Base-by-base conservation (phyloP, 1,140 invertebrate genomes). In the Drosophila truncata region DNA sequence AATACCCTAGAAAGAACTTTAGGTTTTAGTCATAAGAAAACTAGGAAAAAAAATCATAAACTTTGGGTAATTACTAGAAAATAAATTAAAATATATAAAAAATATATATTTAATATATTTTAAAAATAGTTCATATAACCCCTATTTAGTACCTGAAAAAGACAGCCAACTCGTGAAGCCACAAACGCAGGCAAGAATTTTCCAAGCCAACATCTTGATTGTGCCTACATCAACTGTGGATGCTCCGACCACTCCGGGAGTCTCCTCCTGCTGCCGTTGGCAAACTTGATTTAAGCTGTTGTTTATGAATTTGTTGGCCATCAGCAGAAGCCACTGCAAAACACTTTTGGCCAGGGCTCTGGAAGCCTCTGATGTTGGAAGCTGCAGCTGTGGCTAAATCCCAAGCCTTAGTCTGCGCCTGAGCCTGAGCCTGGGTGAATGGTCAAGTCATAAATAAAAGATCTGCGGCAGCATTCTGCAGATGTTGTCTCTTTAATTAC, bases 401-500 rank as follows among this genome's bases (percentile, higher is more conserved):
- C 39, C 8, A 27, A 27, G 31, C 13, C 41, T 18, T n/a, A 29
- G 39, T n/a, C 52, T 50, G 18, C 29, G 33, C 16, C 54, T 13
- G 10, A 27, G n/a, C 9, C 37, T 18, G 10, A 10, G 25, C 18
- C 42, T 73, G 46, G 66, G 73, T 50, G 64, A 85, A 63, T 81
- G 82, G 82, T 86, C 82, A 82, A 87, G 79, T 82, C 83, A 82
- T 86, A 86, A 86, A 86, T 86, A 86, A 86, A 69, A 78, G 72
- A 72, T 60, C 44, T 64, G 49, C 65, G 71, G 65, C 79, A 82
- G 74, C 65, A 78, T 82, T 61, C 65, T 57, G 78, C 70, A 82
- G 83, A 86, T 87, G 82, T 69, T 82, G 83, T 86, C 61, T 75
- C 79, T 87, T 86, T 86, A 86, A 86, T 86, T 86, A 86, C 79